Base-by-base conservation (phyloP, 1,140 invertebrate species). In the Nephotettix cincticeps region DNA sequence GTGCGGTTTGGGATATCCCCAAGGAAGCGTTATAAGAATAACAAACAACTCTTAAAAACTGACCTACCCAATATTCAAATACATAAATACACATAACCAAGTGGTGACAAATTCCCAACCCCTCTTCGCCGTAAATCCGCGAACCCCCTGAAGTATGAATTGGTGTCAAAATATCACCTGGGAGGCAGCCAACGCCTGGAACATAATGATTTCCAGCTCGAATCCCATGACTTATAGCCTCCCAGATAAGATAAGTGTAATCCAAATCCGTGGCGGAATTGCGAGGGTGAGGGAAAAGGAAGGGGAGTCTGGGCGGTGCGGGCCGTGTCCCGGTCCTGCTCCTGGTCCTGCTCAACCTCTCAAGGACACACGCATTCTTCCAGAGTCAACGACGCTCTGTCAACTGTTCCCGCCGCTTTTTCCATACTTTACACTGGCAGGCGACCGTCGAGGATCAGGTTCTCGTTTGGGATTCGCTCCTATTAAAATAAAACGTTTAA, bases 241-340 rank as follows among this genome's bases (percentile, higher is more conserved):
- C 21, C n/a, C 3, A 51, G 47, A 51, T 51, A 51, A 51, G 47
- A 51, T 51, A 51, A 51, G 47, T 51, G 47, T 51, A 51, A 51
- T 51, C 47, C 47, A 51, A 51, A 51, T 51, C 47, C 47, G 47
- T n/a, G 19, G 47, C 47, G 47, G 19, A 51, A 51, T 51, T 4
- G n/a, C 47, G 4, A 51, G 47, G 47, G 47, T 51, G 47, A n/a
- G 17, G 47, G 17, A n/a, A 51, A n/a, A 6, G 32, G 4, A 4
- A 11, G 21, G 47, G 47, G 47, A 9, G 4, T n/a, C 6, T 51
- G n/a, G 19, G 47, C 21, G 3, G 3, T 6, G 47, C n/a, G 6
- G 6, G 47, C 6, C n/a, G 47, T n/a, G 3, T n/a, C 3, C 47
- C 6, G n/a, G 3, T 51, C 3, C 47, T 23, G 32, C 47, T 6